These are phyloP conservation scores for Girardia tigrina DNA, from an alignment of 2,888 invertebrate genomes.

Conservation along the genomic window DNA sequence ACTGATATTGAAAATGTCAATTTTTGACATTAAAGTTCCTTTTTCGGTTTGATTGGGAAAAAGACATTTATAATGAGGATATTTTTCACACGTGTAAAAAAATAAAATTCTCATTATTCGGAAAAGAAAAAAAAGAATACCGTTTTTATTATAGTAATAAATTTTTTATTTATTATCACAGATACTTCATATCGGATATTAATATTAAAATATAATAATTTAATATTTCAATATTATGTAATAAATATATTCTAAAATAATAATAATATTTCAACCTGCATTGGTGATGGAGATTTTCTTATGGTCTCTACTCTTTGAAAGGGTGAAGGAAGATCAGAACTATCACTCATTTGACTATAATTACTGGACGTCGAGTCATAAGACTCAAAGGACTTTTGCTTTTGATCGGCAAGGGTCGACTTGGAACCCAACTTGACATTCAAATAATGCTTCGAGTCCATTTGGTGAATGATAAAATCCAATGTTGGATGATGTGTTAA, in stretches of 20 bases:
- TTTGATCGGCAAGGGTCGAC: neutral
- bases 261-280: neutral
- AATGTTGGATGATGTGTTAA: neutral
- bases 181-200: too few species aligned
- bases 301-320: neutral
- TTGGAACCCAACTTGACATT: neutral
- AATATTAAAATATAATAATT: neutral
- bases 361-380: neutral
- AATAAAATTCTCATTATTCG: too few species aligned
- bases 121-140: too few species aligned
- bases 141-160: too few species aligned
- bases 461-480: neutral
- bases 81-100: too few species aligned
- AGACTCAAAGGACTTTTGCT: slow-evolving; percentile 1
- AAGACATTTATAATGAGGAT: too few species aligned
- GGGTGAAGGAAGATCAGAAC: slow-evolving; percentile 1
- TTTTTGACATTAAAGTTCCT: too few species aligned
- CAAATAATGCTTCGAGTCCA: neutral
- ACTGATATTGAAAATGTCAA: too few species aligned
- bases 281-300: neutral
- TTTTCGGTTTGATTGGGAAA: too few species aligned
- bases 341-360: slow-evolving; percentile 4
- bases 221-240: too few species aligned
- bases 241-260: neutral
- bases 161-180: too few species aligned